Base-by-base conservation (phyloP, 2,113 vertebrate species). In the Istiophorus platypterus region DNA sequence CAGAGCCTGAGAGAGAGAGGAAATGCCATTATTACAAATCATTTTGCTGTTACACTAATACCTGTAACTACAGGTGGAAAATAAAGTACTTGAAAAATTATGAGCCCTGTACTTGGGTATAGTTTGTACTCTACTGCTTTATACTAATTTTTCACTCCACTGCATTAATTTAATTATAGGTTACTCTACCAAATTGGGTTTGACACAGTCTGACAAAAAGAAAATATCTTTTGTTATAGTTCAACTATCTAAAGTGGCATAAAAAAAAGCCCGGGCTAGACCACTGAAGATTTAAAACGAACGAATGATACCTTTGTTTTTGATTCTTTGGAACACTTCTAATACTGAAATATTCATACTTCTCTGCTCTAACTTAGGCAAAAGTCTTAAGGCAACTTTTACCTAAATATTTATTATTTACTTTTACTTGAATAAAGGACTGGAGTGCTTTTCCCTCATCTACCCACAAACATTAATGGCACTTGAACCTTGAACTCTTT, bases 1-100 rank as follows among this genome's bases (percentile, higher is more conserved):
- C 56, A 99, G 92, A 0, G 98, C 98, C 98, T 99, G 91, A 22
- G 3, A 63, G 24, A 56, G 4, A 79, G 8, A 77, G 2, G 62
- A 11, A 41, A 7, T 7, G 1, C 18, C 12, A 49, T 65, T 27
- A 67, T 29, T 27, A 8, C 14, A 26, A 0, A 22, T 51, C 51
- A 26, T 22, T 67, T 31, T 56, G 37, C 10, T 42, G 18, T 45
- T 14, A 29, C 37, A 66, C 14, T 9, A 29, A 72, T 27, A 56
- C 18, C 27, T 37, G 12, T 15, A 64, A 17, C 13, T 11, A 29
- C 26, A n/a, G 34, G 27, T 49, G 57, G 29, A 45, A 69, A 24
- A 39, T 22, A 6, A 37, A 13, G 5, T 22, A 41, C 11, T 15
- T 64, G 27, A 59, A 52, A 22, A 49, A 18, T 18, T 20, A 49